A percentile compares a stretch with the other conserved stretches of the same genome.
Evolutionary conservation across 2,113 vertebrate genomes (phyloP).

Genomic region (Anhinga rufa): DNA sequence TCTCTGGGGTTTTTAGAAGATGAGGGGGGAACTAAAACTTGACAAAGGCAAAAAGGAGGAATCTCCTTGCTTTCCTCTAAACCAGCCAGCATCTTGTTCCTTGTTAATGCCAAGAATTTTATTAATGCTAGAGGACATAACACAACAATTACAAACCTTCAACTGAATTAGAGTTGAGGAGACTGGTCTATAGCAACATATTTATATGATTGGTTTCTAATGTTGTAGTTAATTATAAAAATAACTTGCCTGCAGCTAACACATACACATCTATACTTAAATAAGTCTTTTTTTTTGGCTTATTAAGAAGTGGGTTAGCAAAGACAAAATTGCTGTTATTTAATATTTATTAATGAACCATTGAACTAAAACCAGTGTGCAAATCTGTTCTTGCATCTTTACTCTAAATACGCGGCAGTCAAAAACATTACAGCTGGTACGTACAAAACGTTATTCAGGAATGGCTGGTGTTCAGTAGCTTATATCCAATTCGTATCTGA

Average conservation of each 20-base stretch:
- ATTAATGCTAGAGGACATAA: background rate
- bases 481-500: background rate
- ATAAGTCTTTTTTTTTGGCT: background rate
- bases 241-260: slow-evolving; percentile 1
- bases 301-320: background rate
- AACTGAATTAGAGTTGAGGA: background rate
- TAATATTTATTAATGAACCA: background rate
- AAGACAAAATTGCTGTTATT: background rate
- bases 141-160: background rate
- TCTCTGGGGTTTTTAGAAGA: background rate
- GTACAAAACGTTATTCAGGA: background rate
- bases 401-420: fast-evolving
- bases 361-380: background rate
- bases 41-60: background rate
- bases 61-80: background rate
- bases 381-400: background rate
- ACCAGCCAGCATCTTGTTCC: background rate
- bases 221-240: slow-evolving; percentile 23
- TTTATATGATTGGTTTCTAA: slow-evolving; percentile 6
- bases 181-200: background rate
- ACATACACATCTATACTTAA: background rate
- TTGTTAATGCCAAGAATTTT: background rate
- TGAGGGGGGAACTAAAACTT: background rate
- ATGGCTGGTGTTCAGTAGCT: background rate
- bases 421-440: background rate